These are phyloP conservation scores for Hanleya hanleyi DNA, from an alignment of 2,888 invertebrate species.

Conservation along the genomic window DNA sequence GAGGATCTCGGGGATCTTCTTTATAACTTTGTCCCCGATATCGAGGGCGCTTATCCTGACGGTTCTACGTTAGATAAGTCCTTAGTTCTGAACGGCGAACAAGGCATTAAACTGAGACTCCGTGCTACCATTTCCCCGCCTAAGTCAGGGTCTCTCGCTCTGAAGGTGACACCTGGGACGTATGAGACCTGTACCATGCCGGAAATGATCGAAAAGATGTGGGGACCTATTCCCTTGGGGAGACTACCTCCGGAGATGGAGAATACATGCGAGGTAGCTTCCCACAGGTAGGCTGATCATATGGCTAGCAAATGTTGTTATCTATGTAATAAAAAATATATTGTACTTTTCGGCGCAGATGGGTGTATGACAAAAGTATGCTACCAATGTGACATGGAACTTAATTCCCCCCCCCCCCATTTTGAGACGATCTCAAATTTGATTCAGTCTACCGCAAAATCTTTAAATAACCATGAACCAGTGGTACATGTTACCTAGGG, in stretches of 20 bases:
- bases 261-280: conserved; percentile 53
- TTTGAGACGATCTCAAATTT: too few species aligned
- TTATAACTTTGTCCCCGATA: not conserved
- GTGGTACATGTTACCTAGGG: too few species aligned
- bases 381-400: too few species aligned
- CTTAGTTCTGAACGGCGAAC: not conserved
- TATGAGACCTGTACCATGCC: conserved; percentile 65
- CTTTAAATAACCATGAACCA: too few species aligned
- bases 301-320: too few species aligned
- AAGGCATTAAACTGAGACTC: not conserved
- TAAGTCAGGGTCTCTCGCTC: conserved; percentile 34
- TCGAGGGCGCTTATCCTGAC: not conserved
- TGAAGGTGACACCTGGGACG: conserved; percentile 59
- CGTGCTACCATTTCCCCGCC: not conserved
- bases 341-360: too few species aligned
- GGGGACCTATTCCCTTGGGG: conserved; percentile 52
- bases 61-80: not conserved
- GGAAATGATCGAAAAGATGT: conserved; percentile 47
- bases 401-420: too few species aligned
- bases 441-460: too few species aligned
- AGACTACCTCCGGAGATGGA: conserved; percentile 42
- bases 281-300: conserved; percentile 47
- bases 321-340: too few species aligned
- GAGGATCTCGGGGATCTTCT: not conserved
- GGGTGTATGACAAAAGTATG: too few species aligned